Base-by-base conservation (phyloP, 1,140 invertebrate species). In the Muscidifurax raptorellus region DNA sequence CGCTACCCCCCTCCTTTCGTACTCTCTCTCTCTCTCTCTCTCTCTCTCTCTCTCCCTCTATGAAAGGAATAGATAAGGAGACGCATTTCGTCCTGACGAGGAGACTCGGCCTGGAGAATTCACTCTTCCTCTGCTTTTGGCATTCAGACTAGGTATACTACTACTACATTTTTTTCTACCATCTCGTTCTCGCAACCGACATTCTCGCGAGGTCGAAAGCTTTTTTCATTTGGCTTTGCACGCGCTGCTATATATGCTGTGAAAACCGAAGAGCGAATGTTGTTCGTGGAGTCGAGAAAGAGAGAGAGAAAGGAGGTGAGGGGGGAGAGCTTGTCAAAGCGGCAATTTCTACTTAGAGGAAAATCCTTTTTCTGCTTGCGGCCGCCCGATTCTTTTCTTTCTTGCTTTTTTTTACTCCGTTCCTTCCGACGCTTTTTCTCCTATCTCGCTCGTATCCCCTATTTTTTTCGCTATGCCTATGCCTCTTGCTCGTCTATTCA, bases 221-320 rank as follows among this genome's bases (percentile, higher is more conserved):
- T 78, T 83, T 83, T 83, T 76, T 83, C 82, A 83, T 78, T 83
- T 78, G 75, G 81, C 64, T 71, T 77, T 69, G 47, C 80, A 25
- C 18, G 40, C 32, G 36, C 74, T 83, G 52, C 18, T 7, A 59
- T n/a, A n/a, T n/a, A n/a, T 10, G 36, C 36, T 10, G 36, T 40
- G 52, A 67, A 76, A 40, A 82, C 80, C 80, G 72, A 80, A 80
- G 79, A 40, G 36, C 52, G 79, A 66, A 80, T 80, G 67, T 40
- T 67, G 32, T 80, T 36, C 27, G 27, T 32, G 28, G 7, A 12
- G 27, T 22, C 2, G 71, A n/a, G 40, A 52, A 28, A 76, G 27
- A 78, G 47, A 64, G 76, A 64, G 47, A 32, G 47, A 78, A 47
- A 78, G 75, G 44, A 36, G 44, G 40, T 25, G 74, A 77, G 22